Evolutionary conservation across 1,140 invertebrate genomes (phyloP).

Genomic region (Euura saliciscinereae): DNA sequence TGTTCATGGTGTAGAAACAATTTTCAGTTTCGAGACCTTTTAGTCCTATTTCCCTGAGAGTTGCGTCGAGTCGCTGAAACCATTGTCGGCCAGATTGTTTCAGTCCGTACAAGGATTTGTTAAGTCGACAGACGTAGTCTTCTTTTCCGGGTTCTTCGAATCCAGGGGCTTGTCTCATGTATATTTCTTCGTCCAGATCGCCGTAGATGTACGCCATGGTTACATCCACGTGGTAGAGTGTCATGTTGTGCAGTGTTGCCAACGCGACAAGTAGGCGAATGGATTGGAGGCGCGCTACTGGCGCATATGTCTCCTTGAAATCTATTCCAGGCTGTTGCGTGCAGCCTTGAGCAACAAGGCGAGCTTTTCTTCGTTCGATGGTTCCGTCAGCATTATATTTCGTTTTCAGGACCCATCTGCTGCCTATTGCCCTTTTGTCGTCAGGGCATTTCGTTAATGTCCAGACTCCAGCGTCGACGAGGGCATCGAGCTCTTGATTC

Average conservation of each 20-base stretch:
- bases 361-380: conserved; percentile 19
- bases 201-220: conserved; percentile 25
- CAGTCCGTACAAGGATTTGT: conserved; percentile 25
- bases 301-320: conserved; percentile 29
- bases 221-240: conserved; percentile 22
- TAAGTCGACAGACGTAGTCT: conserved; percentile 29
- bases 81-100: conserved; percentile 26
- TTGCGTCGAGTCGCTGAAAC: conserved; percentile 24
- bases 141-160: conserved; percentile 23
- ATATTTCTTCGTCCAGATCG: conserved; percentile 22
- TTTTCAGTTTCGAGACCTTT: conserved; percentile 17
- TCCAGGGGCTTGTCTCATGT: conserved; percentile 37
- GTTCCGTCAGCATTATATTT: conserved; percentile 6
- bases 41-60: conserved; percentile 17
- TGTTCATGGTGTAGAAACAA: conserved; percentile 24
- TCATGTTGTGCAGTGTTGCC: conserved; percentile 9
- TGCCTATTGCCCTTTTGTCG: conserved; percentile 21
- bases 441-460: conserved; percentile 18
- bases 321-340: conserved; percentile 20
- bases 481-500: conserved; percentile 1
- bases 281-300: conserved; percentile 25
- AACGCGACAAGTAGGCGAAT: conserved; percentile 23
- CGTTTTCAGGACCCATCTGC: conserved; percentile 20
- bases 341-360: conserved; percentile 32
- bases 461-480: conserved; percentile 8